A percentile compares a stretch with the other conserved stretches of the same genome.
Conservation (phyloP, 2,888 invertebrate genomes). For the Barypeithes pellucidus region DNA sequence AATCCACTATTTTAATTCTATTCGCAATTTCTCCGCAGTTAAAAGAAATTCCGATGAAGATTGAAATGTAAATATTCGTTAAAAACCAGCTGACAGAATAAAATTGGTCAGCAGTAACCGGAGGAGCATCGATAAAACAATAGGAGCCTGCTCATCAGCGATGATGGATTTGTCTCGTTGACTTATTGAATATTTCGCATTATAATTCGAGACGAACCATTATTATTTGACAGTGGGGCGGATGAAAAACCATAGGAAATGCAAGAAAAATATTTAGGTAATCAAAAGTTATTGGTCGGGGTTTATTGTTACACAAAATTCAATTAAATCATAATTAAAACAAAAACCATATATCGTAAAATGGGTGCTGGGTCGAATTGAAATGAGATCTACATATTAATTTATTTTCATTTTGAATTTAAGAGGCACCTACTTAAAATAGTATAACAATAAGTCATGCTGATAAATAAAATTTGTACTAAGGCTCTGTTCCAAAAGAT, state of each 20-base stretch:
- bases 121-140: slow-evolving; percentile 33
- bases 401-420: too few relatives aligned
- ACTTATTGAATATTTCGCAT: slow-evolving; percentile 58
- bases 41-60: slow-evolving; percentile 28
- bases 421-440: too few relatives aligned
- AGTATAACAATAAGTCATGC: too few relatives aligned
- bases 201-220: slow-evolving; percentile 55
- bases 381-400: too few relatives aligned
- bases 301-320: too few relatives aligned
- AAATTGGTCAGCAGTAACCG: slow-evolving; percentile 34
- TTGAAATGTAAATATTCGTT: slow-evolving; percentile 45
- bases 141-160: slow-evolving; percentile 42
- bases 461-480: too few relatives aligned
- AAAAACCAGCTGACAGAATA: slow-evolving; percentile 40
- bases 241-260: background rate
- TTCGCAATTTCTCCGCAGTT: background rate
- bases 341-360: too few relatives aligned
- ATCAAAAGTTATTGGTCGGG: too few relatives aligned
- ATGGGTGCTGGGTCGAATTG: too few relatives aligned
- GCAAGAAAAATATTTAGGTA: too few relatives aligned
- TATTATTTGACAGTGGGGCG: slow-evolving; percentile 49
- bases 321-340: too few relatives aligned
- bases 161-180: slow-evolving; percentile 60
- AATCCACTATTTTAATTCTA: background rate
- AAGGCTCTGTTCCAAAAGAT: too few relatives aligned